Base-by-base conservation (phyloP, 2,113 vertebrate genomes). In the Callaeas wilsoni region DNA sequence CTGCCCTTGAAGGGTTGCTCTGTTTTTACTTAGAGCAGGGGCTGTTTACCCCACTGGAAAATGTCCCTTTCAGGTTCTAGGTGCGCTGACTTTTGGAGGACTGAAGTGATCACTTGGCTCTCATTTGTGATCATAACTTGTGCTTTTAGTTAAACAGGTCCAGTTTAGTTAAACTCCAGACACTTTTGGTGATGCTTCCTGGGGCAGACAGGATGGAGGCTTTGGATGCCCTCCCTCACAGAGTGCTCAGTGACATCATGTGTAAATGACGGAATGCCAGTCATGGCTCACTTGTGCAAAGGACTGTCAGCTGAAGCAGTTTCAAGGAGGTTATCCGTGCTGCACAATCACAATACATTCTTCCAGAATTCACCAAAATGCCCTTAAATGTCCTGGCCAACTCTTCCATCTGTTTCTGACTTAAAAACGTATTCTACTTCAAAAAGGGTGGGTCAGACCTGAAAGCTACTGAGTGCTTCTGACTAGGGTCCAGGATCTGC, bases 171-270 rank as follows among this genome's bases (percentile, higher is more conserved):
- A n/a, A 17, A 3, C 20, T 87, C 30, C 4, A 8, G 49, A 60
- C 23, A 32, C 10, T 5, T 71, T 68, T 64, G 57, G 52, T 76
- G 52, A 5, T 57, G 37, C 13, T 69, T 60, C 18, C 41, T 73
- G 35, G 62, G 46, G 52, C 65, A 87, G 69, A 8, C 52, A 81
- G 59, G 26, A 12, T 17, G 16, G 33, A 49, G 42, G 17, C 30
- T 86, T 74, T 60, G 77, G 52, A 47, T 86, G 52, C 26, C 52
- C n/a, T 91, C 44, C 12, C 29, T 49, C 35, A 23, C 32, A n/a
- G 79, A 30, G 37, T 32, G 46, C n/a, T 50, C 2, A 0, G 59
- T 53, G 41, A 9, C 20, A 49, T 19, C 4, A 29, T 1, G 0
- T n/a, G 35, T 42, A 4, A 23, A 20, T 22, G 67, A 39, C 35